A percentile compares a stretch with the other conserved stretches of the same genome.
These are phyloP conservation scores for Candidula unifasciata DNA, from an alignment of 2,888 invertebrate genomes.

Conservation along the genomic window DNA sequence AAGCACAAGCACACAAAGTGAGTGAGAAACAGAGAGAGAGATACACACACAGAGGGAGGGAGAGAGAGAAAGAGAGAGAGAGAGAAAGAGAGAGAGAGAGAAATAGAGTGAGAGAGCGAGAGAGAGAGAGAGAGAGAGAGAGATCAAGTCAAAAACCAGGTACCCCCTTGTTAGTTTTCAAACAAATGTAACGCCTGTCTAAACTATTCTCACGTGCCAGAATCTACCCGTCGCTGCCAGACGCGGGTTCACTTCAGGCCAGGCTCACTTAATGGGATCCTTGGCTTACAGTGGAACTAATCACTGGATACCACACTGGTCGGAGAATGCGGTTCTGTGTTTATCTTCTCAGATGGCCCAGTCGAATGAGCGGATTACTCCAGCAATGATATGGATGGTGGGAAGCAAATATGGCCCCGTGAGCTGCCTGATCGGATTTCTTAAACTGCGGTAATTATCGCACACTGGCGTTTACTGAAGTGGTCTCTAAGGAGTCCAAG, in stretches of 20 bases:
- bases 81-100: background rate
- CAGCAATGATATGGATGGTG: background rate
- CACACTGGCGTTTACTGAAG: too few relatives aligned
- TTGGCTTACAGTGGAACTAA: constrained; percentile 11
- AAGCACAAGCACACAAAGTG: too few relatives aligned
- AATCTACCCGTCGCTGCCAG: background rate
- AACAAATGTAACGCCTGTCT: constrained; percentile 24
- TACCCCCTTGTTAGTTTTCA: background rate
- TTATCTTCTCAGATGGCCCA: constrained; percentile 5
- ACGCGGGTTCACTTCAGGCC: background rate
- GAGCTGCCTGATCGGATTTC: too few relatives aligned
- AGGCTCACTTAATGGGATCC: background rate
- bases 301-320: background rate
- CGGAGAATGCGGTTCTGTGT: constrained; percentile 1
- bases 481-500: too few relatives aligned
- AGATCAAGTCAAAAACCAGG: constrained; percentile 2
- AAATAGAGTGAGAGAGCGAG: background rate
- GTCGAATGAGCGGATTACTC: background rate
- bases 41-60: too few relatives aligned
- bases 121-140: background rate
- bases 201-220: constrained; percentile 18
- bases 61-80: background rate
- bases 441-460: too few relatives aligned
- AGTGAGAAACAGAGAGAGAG: too few relatives aligned
- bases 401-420: background rate